These are phyloP conservation scores for Lytechinus variegatus DNA, from an alignment of 35 echinoderm and acorn worm species.

Conservation along the genomic window DNA sequence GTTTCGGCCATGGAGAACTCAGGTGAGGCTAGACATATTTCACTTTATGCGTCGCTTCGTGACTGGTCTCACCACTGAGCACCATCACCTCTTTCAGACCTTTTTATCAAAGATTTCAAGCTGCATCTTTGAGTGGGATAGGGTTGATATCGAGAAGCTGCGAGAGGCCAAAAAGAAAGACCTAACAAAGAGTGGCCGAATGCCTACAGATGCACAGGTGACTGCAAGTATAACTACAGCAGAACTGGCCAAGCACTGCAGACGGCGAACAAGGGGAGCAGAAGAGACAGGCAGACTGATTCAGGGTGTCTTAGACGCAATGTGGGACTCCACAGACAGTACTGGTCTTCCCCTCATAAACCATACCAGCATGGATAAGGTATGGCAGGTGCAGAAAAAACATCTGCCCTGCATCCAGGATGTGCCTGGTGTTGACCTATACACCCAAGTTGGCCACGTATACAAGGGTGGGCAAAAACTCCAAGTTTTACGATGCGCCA, in stretches of 20 bases:
- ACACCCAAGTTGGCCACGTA: slow-evolving; percentile 55
- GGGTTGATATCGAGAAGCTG: background rate
- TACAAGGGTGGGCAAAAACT: slow-evolving; percentile 53
- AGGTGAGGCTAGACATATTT: slow-evolving; percentile 39
- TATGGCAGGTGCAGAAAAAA: slow-evolving; percentile 65
- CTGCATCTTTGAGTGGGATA: slow-evolving; percentile 48
- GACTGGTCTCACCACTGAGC: slow-evolving; percentile 54
- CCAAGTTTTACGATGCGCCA: slow-evolving; percentile 41
- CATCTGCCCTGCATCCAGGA: slow-evolving; percentile 63
- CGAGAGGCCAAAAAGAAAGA: slow-evolving; percentile 35
- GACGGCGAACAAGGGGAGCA: slow-evolving; percentile 31
- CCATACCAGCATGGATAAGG: background rate
- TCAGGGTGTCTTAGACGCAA: background rate
- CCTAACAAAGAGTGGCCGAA: slow-evolving; percentile 7
- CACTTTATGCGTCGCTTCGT: slow-evolving; percentile 42
- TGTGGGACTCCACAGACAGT: slow-evolving; percentile 47
- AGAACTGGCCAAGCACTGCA: slow-evolving; percentile 60
- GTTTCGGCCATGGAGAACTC: slow-evolving; percentile 20
- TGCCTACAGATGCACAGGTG: slow-evolving; percentile 31
- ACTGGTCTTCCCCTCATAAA: slow-evolving; percentile 48
- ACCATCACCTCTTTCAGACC: slow-evolving; percentile 59
- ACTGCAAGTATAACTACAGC: background rate
- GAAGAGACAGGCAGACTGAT: slow-evolving; percentile 14
- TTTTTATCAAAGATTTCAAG: slow-evolving; percentile 48
- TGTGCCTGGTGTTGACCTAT: slow-evolving; percentile 46